Conservation (phyloP, 2,797 vertebrate species). For the Rhadinocentrus ornatus region DNA sequence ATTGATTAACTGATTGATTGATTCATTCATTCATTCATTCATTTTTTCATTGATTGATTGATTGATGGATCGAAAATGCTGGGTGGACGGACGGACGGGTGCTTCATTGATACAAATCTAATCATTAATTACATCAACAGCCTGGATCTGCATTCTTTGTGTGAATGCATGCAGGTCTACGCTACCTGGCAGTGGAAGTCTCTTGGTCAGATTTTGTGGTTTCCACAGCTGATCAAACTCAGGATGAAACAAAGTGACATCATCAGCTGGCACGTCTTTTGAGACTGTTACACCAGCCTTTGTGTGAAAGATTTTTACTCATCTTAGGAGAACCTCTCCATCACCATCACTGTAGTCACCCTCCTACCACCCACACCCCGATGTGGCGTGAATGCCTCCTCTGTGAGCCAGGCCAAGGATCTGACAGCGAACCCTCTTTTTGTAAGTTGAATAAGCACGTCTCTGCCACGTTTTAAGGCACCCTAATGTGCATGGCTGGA, state of each 20-base stretch:
- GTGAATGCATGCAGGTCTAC: constrained; percentile 7
- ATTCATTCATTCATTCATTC: no score
- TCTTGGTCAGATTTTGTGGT: constrained; percentile 26
- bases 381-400: constrained; percentile 85
- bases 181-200: constrained; percentile 14
- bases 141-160: constrained; percentile 1
- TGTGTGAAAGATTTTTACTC: constrained; percentile 52
- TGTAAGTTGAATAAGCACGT: constrained; percentile 86
- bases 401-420: constrained; percentile 88
- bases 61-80: no score
- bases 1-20: no score
- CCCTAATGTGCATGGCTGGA: constrained; percentile 87
- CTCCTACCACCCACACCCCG: constrained; percentile 45
- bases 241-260: constrained; percentile 40
- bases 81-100: no score
- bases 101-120: constrained; percentile 21
- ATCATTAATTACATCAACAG: constrained; percentile 30
- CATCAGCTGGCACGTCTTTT: constrained; percentile 42
- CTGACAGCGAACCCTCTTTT: constrained; percentile 86
- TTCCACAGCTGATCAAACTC: constrained; percentile 16
- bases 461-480: constrained; percentile 83
- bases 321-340: constrained; percentile 61
- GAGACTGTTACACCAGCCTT: constrained; percentile 26
- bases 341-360: constrained; percentile 39
- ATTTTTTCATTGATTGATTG: no score